These are phyloP conservation scores for Petrolisthes manimaculis DNA, from an alignment of 2,888 invertebrate species.

Conservation along the genomic window DNA sequence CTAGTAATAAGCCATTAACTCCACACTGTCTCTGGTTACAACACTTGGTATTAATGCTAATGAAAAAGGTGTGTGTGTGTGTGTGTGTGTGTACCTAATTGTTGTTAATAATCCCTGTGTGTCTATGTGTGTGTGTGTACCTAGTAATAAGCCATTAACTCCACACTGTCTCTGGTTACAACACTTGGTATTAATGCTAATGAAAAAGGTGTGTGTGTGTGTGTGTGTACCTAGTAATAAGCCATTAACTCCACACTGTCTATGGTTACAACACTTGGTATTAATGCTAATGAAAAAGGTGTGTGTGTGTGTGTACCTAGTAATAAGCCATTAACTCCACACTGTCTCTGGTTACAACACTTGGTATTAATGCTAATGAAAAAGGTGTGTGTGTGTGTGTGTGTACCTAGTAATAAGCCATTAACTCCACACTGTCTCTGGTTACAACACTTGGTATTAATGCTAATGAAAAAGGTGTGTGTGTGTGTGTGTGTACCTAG, in stretches of 20 bases:
- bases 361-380: slow-evolving; percentile 42
- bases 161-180: slow-evolving; percentile 28
- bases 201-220: slow-evolving; percentile 54
- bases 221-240: background rate
- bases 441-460: too few species aligned
- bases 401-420: too few species aligned
- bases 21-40: slow-evolving; percentile 28
- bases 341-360: slow-evolving; percentile 32
- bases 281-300: slow-evolving; percentile 42
- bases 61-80: slow-evolving; percentile 54
- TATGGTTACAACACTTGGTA: slow-evolving; percentile 44
- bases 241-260: background rate
- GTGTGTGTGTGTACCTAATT: background rate
- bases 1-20: slow-evolving; percentile 39
- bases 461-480: slow-evolving; percentile 54
- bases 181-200: slow-evolving; percentile 47
- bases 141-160: slow-evolving; percentile 39
- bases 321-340: slow-evolving; percentile 47
- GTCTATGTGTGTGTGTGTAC: too few species aligned
- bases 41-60: slow-evolving; percentile 47
- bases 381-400: slow-evolving; percentile 27
- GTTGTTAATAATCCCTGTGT: too few species aligned
- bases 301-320: too few species aligned
- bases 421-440: too few species aligned
- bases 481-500: too few species aligned